Percentiles rank a stretch among this genome's conserved stretches.
These are phyloP conservation scores for Lithobates sylvaticus DNA, from an alignment of 2,797 vertebrate species.

Conservation along the genomic window DNA sequence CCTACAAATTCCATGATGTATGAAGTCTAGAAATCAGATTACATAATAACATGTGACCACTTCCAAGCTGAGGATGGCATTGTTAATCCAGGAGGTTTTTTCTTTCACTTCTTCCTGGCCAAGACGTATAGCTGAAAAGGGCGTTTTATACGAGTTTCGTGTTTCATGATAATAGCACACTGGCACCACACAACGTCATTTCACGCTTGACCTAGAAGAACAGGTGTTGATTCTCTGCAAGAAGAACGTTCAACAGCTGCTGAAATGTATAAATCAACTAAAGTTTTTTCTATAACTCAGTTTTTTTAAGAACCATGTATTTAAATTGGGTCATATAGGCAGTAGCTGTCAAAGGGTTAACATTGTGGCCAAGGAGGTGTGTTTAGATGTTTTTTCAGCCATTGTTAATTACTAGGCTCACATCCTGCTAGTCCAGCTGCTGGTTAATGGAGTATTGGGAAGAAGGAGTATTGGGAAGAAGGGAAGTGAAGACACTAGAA, in stretches of 20 bases:
- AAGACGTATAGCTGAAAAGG: conserved; percentile 52
- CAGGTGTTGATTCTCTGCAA: conserved; percentile 61
- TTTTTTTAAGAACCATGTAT: background rate
- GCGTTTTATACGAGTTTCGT: conserved; percentile 39
- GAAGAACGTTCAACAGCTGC: conserved; percentile 67
- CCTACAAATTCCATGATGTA: conserved; percentile 28
- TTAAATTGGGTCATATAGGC: background rate
- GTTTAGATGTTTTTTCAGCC: conserved; percentile 60
- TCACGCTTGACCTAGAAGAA: conserved; percentile 33
- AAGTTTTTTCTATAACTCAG: conserved; percentile 46
- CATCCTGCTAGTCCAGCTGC: no score
- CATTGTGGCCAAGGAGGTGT: background rate
- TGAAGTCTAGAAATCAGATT: conserved; percentile 47
- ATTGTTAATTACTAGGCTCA: background rate
- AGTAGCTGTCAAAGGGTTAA: background rate
- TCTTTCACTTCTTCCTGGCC: conserved; percentile 44
- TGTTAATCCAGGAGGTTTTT: conserved; percentile 42
- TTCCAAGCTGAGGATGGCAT: conserved; percentile 34
- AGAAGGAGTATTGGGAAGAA: no score
- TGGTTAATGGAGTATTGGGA: no score
- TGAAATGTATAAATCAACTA: conserved; percentile 57
- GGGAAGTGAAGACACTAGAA: no score
- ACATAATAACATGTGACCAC: conserved; percentile 41
- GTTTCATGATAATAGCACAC: conserved; percentile 52
- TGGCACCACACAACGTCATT: conserved; percentile 48